Evolutionary conservation across 2,888 invertebrate species (phyloP).

Genomic region (Apotomis betuletana): DNA sequence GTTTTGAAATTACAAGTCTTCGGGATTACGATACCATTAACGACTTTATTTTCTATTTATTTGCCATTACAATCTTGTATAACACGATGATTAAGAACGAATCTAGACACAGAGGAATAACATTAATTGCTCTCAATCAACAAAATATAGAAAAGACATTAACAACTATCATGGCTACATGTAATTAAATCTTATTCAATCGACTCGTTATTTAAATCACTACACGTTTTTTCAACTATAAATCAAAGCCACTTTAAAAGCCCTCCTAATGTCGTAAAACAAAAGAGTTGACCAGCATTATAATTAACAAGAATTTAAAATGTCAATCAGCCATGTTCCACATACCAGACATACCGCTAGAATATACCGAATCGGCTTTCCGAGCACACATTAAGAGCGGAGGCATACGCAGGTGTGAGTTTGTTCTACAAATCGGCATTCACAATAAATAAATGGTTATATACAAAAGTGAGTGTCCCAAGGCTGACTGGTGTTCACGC

Average conservation of each 20-base stretch:
- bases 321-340: conserved; percentile 53
- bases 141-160: neutral
- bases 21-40: neutral
- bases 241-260: conserved; percentile 21
- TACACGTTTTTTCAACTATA: conserved; percentile 8
- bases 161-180: neutral
- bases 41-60: neutral
- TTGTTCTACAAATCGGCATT: conserved; percentile 61
- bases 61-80: too few relatives aligned
- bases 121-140: neutral
- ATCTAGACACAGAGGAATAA: neutral
- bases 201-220: conserved; percentile 20
- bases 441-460: conserved; percentile 58
- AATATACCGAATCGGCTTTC: conserved; percentile 50
- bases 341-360: neutral
- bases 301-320: conserved; percentile 56
- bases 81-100: too few relatives aligned
- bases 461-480: conserved; percentile 72
- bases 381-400: conserved; percentile 48
- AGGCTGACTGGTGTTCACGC: conserved; percentile 65
- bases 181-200: conserved; percentile 11
- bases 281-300: conserved; percentile 57
- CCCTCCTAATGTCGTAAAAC: conserved; percentile 46
- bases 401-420: conserved; percentile 47
- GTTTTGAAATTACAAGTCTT: conserved; percentile 6